Evolutionary conservation across 2,888 invertebrate species (phyloP).

Genomic region (Scaptomyza cyrtandrae): DNA sequence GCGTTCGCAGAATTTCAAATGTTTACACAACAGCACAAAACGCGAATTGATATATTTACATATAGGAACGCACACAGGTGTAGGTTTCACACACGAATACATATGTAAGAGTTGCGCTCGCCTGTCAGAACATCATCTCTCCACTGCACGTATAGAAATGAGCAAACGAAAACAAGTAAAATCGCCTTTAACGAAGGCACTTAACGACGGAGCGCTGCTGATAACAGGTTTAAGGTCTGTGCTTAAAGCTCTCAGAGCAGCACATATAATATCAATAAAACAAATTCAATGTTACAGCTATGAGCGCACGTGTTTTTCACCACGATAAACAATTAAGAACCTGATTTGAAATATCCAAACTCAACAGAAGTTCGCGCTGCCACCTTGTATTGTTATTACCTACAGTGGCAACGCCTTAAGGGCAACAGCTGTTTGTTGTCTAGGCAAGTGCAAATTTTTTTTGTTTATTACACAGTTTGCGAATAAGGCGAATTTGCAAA

Average conservation of each 20-base stretch:
- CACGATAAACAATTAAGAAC: constrained; percentile 19
- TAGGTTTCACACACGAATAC: constrained; percentile 1
- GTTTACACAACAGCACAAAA: constrained; percentile 59
- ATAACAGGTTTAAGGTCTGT: constrained; percentile 70
- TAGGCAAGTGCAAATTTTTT: constrained; percentile 23
- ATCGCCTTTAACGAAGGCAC: constrained; percentile 9
- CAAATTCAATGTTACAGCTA: background rate
- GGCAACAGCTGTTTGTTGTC: constrained; percentile 29
- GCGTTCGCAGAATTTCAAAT: constrained; percentile 39
- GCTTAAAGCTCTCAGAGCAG: constrained; percentile 45
- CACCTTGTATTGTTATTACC: background rate
- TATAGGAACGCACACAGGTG: constrained; percentile 16
- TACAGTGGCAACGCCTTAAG: constrained; percentile 30
- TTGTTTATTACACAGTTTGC: background rate
- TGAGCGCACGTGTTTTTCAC: constrained; percentile 18
- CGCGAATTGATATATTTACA: constrained; percentile 31
- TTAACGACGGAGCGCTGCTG: constrained; percentile 28
- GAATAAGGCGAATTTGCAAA: background rate
- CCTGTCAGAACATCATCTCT: constrained; percentile 35
- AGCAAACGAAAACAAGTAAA: constrained; percentile 35
- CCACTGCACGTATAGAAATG: constrained; percentile 50
- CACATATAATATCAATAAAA: constrained; percentile 1
- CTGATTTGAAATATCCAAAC: constrained; percentile 26
- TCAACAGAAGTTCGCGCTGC: constrained; percentile 30
- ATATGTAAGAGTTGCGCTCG: background rate